Percentiles rank a stretch among this genome's conserved stretches.
These are phyloP conservation scores for Tolmerus cingulatus DNA, from an alignment of 2,888 invertebrate genomes.

Conservation along the genomic window DNA sequence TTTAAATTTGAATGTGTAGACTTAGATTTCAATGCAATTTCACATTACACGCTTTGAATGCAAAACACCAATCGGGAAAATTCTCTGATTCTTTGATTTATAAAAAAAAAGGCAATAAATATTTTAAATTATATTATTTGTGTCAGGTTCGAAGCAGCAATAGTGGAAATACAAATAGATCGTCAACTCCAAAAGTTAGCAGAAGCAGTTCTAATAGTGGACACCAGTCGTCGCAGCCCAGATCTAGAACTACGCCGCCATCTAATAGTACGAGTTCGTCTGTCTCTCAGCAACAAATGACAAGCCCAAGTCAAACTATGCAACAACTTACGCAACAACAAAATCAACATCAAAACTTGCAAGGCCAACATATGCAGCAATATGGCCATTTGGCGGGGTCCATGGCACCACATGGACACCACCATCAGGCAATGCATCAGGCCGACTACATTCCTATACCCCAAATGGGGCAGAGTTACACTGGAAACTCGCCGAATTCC, in stretches of 20 bases:
- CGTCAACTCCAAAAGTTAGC: slow-evolving; percentile 61
- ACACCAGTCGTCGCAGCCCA: slow-evolving; percentile 54
- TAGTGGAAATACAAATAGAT: slow-evolving; percentile 54
- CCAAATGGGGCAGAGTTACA: slow-evolving; percentile 68
- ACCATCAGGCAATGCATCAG: slow-evolving; percentile 64
- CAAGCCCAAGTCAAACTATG: slow-evolving; percentile 55
- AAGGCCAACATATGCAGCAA: slow-evolving; percentile 60
- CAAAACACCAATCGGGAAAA: no score
- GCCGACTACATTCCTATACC: slow-evolving; percentile 66
- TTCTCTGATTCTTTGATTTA: no score
- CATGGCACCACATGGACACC: slow-evolving; percentile 55
- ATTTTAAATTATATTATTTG: background rate
- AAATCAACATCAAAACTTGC: slow-evolving; percentile 53
- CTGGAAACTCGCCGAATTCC: slow-evolving; percentile 67
- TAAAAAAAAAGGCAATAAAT: no score
- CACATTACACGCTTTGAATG: no score
- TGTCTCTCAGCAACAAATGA: slow-evolving; percentile 54
- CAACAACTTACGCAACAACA: slow-evolving; percentile 54
- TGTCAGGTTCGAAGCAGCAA: slow-evolving; percentile 41
- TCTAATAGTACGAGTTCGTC: slow-evolving; percentile 49
- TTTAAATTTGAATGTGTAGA: no score
- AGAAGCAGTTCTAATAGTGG: slow-evolving; percentile 51
- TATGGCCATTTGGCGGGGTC: slow-evolving; percentile 54
- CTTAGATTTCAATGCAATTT: no score
- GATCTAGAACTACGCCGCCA: slow-evolving; percentile 63